phyloP scores from a whole-genome alignment of 2,888 invertebrate genomes.

The Mythimna vitellina region DNA sequence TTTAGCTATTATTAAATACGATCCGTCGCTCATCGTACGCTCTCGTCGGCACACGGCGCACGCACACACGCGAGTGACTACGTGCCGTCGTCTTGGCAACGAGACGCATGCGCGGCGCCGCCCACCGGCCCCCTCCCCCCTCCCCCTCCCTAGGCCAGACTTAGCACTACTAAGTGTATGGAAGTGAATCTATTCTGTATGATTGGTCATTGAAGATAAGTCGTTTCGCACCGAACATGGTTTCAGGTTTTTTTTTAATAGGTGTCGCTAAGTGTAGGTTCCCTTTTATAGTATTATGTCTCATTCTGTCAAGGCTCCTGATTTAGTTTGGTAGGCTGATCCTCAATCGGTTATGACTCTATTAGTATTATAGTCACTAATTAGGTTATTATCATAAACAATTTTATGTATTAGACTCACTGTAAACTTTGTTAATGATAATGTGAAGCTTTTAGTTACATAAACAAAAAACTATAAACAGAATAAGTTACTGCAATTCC shows the following conservation, averaged over 20 bases:
- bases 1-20: conserved; percentile 68
- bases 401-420: background rate
- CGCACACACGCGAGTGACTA: conserved; percentile 82
- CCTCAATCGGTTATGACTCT: conserved; percentile 20
- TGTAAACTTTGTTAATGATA: conserved; percentile 1
- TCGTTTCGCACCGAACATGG: conserved; percentile 48
- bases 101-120: conserved; percentile 90
- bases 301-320: conserved; percentile 25
- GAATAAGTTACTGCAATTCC: background rate
- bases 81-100: conserved; percentile 92
- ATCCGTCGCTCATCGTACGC: conserved; percentile 49
- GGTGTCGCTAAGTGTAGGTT: conserved; percentile 41
- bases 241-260: conserved; percentile 52
- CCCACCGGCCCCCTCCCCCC: conserved; percentile 79
- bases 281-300: conserved; percentile 41
- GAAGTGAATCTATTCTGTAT: conserved; percentile 76
- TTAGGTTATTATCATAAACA: conserved; percentile 8
- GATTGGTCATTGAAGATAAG: conserved; percentile 81
- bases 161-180: conserved; percentile 68
- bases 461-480: background rate
- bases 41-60: conserved; percentile 57
- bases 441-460: background rate
- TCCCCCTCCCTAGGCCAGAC: conserved; percentile 69
- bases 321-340: background rate
- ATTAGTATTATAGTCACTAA: conserved; percentile 9